phyloP scores from a whole-genome alignment of 2,888 invertebrate species.

The Stegophylla sp. region DNA sequence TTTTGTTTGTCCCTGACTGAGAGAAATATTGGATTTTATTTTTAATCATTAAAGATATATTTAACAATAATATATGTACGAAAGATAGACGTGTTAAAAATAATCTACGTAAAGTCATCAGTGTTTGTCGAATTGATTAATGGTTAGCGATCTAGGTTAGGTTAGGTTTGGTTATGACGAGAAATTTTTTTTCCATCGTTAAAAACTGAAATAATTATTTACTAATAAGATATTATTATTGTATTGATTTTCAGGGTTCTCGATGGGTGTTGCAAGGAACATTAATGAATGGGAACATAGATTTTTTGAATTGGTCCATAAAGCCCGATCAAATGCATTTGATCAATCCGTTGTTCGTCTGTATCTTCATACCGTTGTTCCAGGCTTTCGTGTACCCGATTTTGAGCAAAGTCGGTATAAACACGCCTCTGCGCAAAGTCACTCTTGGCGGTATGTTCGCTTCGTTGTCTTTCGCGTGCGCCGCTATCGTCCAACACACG shows the following conservation, averaged over 20 bases:
- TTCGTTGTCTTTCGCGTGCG: constrained; percentile 81
- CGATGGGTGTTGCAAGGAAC: constrained; percentile 74
- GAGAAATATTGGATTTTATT: too few species aligned
- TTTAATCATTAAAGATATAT: too few species aligned
- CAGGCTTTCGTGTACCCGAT: constrained; percentile 82
- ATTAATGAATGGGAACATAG: constrained; percentile 83
- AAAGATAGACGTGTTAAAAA: too few species aligned
- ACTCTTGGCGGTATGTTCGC: constrained; percentile 86
- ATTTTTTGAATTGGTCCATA: constrained; percentile 73
- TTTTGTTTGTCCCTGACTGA: too few species aligned
- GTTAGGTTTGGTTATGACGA: neutral
- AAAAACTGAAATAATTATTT: neutral
- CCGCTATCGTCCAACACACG: constrained; percentile 71
- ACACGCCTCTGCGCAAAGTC: constrained; percentile 85
- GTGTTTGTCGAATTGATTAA: too few species aligned
- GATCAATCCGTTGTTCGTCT: constrained; percentile 84
- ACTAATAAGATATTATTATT: neutral
- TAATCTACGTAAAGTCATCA: too few species aligned
- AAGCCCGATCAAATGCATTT: constrained; percentile 97
- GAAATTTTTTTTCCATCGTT: too few species aligned
- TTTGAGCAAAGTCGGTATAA: constrained; percentile 73
- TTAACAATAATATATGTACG: too few species aligned
- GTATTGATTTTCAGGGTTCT: constrained; percentile 61
- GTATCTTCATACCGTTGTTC: constrained; percentile 84
- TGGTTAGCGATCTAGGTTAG: too few species aligned